Base-by-base conservation (phyloP, 2,113 vertebrate species). In the Mesembrinibis cayennensis region DNA sequence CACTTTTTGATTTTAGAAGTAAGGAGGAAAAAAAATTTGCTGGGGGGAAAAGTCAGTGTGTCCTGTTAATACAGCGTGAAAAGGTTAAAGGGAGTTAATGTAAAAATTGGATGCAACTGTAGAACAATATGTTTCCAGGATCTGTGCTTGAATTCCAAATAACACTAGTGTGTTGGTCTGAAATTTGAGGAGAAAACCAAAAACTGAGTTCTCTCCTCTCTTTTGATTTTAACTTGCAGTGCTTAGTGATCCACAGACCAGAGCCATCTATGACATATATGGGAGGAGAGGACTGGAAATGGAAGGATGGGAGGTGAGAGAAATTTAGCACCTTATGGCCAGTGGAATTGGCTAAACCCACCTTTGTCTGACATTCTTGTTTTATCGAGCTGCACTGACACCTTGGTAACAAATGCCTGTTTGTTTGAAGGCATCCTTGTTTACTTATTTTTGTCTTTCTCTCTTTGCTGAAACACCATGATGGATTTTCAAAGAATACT, bases 251-350 rank as follows among this genome's bases (percentile, higher is more conserved):
- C 99, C 99, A 59, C 99, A 99, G 95, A 98, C 99, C 72, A 98
- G 99, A 96, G 99, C 99, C 78, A 99, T 99, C 97, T 99, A 99
- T 98, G 99, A 99, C 90, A 99, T 99, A 91, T 99, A 99, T 96
- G 99, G 99, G 88, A 99, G 99, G 97, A 98, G 98, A 98, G 99
- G 99, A 71, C 99, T 99, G 87, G 99, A 99, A 30, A 99, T 99
- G 96, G 99, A 99, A 97, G 99, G 99, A 97, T 99, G 99, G 99
- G 99, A 99, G 99, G 99, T 99, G 98, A 99, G 98, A 97, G 81
- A 83, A 76, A 34, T 62, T 16, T 19, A 36, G 26, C 22, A 6
- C 5, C 6, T 40, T 34, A 1, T 17, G 21, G 67, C 61, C 76
- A 52, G n/a, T 82, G 44, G 55, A 32, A 38, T 49, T 44, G 69